Evolutionary conservation across 2,888 invertebrate species (phyloP), one percentile per base, ranked within the genome.

Genomic region (Phragmatobia fuliginosa): DNA sequence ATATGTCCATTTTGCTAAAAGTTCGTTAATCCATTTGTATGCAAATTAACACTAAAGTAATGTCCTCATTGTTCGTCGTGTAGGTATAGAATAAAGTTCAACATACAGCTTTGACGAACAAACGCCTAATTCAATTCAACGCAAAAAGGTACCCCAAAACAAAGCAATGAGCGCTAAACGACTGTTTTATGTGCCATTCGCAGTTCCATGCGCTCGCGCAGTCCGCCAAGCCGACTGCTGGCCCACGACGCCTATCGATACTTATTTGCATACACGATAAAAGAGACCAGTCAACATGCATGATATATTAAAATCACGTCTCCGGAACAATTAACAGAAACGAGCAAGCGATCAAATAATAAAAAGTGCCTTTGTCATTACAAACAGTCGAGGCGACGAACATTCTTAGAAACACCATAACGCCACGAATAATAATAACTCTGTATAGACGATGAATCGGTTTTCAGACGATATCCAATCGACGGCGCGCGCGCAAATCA

Each of bases 251-350:
- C 62, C 83, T 86, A 88, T 88, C 87, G 83, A 82, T 78, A 82
- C 86, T 85, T 85, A 94, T 94, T 94, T 90, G 90, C 94, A 92
- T 94, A 92, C 84, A 77, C 87, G 87, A 92, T 93, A 90, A 94
- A 93, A 88, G 90, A 88, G 86, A 76, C 88, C 88, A 90, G 87
- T 85, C 90, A 90, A 92, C 91, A 90, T 88, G 92, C 93, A 92
- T 93, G 92, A 93, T 94, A 91, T 93, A 94, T 94, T 93, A 94
- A 94, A 94, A 94, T 92, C 94, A 94, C 94, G 94, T 94, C 90
- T 87, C 81, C 88, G 89, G 88, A 91, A 93, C 94, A 94, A 94
- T 94, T 93, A 92, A 91, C 88, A 89, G 89, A 90, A 93, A 93
- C 91, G 92, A 92, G 88, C 90, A 87, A 90, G 86, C 90, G 91